These are phyloP conservation scores for Habropoda laboriosa DNA, from an alignment of 1,140 invertebrate genomes.

Conservation along the genomic window DNA sequence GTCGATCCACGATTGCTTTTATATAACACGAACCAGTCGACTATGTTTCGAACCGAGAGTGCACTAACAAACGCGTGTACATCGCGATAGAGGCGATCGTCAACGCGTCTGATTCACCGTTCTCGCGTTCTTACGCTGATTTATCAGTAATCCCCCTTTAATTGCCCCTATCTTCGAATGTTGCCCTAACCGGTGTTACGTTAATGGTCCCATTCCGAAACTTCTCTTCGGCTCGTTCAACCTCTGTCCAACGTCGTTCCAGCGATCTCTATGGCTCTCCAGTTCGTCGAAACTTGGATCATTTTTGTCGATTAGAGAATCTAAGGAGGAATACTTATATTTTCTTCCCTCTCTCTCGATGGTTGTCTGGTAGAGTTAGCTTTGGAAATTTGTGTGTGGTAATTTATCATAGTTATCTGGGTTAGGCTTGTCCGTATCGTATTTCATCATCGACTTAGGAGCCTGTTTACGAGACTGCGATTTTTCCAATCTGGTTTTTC, in stretches of 20 bases:
- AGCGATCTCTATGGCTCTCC: neutral
- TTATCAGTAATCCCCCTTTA: neutral
- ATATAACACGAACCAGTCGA: conserved; percentile 46
- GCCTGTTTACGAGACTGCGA: neutral
- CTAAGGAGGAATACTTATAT: too few species aligned
- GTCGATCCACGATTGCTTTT: conserved; percentile 51
- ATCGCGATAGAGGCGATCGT: neutral
- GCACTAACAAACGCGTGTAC: neutral
- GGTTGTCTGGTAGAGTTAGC: too few species aligned
- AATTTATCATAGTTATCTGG: neutral
- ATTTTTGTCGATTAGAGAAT: too few species aligned
- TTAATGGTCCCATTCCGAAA: neutral
- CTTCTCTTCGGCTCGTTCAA: neutral
- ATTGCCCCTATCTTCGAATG: neutral
- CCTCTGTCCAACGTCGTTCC: too few species aligned
- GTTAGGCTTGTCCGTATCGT: neutral
- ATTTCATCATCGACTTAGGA: neutral
- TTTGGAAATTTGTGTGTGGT: neutral
- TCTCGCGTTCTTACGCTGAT: neutral
- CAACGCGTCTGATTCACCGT: neutral
- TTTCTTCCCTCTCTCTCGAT: too few species aligned
- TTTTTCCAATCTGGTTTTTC: neutral
- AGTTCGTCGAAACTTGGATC: neutral
- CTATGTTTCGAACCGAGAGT: too few species aligned
- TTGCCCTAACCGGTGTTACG: neutral